Base-by-base conservation (phyloP, 2,888 invertebrate genomes). In the Malachius bipustulatus region DNA sequence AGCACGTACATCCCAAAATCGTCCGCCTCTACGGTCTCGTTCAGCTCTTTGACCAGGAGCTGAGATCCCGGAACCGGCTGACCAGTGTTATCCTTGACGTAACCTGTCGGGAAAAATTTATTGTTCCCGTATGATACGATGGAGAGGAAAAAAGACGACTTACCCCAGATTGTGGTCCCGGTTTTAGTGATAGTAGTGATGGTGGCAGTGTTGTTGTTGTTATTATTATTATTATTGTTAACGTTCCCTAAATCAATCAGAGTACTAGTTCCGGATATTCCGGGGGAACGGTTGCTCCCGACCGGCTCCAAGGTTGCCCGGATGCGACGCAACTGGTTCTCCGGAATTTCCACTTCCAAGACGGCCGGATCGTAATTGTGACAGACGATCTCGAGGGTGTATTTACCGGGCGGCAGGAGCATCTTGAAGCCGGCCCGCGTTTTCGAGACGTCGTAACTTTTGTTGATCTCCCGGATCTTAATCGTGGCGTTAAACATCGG, bases 401-500 rank as follows among this genome's bases (percentile, higher is more conserved):
- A 82, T 14, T 66, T 59, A 0, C 82, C 87, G 2, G 74, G 68
- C 6, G 82, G 75, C 32, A 88, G 62, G 51, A 81, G 70, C 31
- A 80, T 64, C 54, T 77, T 77, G 59, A 79, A 88, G 49, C 72
- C 70, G 0, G 82, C 88, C 47, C 69, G 67, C 56, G 79, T 82
- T 48, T 66, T 66, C 0, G 79, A 69, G 0, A 83, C 77, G 31
- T 70, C 67, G 52, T 75, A 73, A 16, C 66, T 58, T 1, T 69
- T 63, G 37, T 68, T 62, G 35, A 68, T 59, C 28, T 75, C 75
- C 24, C 70, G 62, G 1, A 96, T 67, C 3, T 67, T 65, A 1
- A 96, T 66, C 1, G 67, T 69, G 1, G 90, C 89, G 37, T 81
- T 73, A 1, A 77, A 66, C 51, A 89, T 62, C 1, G 81, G 76